Evolutionary conservation across 2,113 vertebrate species (phyloP), one percentile per base, ranked within the genome.

Genomic region (Gorsachius goisagi): DNA sequence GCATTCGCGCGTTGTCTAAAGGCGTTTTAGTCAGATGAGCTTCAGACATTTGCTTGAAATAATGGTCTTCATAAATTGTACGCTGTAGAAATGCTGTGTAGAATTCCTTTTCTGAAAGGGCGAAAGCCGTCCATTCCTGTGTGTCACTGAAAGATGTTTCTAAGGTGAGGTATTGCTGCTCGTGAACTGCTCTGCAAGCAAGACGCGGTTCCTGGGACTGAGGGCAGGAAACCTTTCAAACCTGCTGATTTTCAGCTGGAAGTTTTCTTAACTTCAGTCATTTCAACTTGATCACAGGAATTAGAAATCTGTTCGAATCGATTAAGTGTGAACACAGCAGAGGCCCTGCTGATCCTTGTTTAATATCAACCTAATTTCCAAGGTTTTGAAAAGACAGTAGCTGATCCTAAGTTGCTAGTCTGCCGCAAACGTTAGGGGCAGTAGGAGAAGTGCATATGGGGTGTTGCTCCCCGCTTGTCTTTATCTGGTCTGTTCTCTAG

Each of bases 21-120:
- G 45, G 19, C 9, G 0, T 60, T 55, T 30, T 27, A 5, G 8
- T 39, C 63, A 0, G 8, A 14, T 5, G 33, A 53, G 44, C 26
- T 28, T 19, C 66, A 18, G 74, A 2, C 15, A 0, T 12, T 14
- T 41, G 15, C 20, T 41, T 66, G 63, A 6, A 62, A 15, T 8
- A 18, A 26, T 1, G 7, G 15, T 21, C 21, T 35, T 60, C 3
- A 0, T 27, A 14, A 26, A 10, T 2, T 0, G 10, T 28, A 3
- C 9, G 12, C 33, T 33, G 2, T 0, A 30, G 50, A 15, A 37
- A 8, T 3, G 47, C 22, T 3, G 13, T n/a, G 3, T 16, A 6
- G 32, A 45, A 18, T 44, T 41, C 15, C 7, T 22, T 30, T 64
- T 14, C 24, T 15, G 39, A 50, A 26, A 41, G 64, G 45, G 50